Percentiles rank a stretch among this genome's conserved stretches.
Conservation (phyloP, 2,888 invertebrate species). For the Drosophila subquinaria region DNA sequence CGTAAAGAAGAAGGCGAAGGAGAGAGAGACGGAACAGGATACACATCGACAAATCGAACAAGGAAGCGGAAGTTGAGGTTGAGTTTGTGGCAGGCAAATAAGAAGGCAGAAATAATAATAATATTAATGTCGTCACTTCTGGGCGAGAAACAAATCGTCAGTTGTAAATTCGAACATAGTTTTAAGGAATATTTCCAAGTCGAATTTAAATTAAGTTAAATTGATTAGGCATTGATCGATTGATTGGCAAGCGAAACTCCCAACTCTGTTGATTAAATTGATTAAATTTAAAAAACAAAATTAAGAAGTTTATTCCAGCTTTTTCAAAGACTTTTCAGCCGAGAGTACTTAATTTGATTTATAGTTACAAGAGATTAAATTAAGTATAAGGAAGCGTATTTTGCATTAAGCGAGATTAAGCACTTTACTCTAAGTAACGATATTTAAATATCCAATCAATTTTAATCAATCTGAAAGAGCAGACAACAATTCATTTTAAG, state of each 20-base stretch:
- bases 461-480: neutral
- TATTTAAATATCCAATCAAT: neutral
- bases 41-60: constrained; percentile 32
- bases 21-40: constrained; percentile 9
- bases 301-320: constrained; percentile 12
- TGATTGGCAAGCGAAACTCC: constrained; percentile 10
- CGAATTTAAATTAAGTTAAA: constrained; percentile 16
- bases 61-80: constrained; percentile 24
- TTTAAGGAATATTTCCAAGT: neutral
- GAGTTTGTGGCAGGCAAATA: neutral
- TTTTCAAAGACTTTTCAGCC: neutral
- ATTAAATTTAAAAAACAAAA: neutral
- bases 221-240: constrained; percentile 23
- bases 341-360: constrained; percentile 11
- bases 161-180: constrained; percentile 5
- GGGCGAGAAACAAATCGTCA: constrained; percentile 11
- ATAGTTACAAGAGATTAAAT: neutral
- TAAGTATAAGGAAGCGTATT: neutral
- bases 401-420: neutral
- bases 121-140: constrained; percentile 37
- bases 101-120: constrained; percentile 20
- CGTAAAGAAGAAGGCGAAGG: constrained; percentile 23
- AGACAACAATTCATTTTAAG: neutral
- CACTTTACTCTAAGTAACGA: neutral
- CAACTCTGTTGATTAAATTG: constrained; percentile 3